phyloP scores from a whole-genome alignment of 2,888 invertebrate genomes.

The Eustalomyia histrio region DNA sequence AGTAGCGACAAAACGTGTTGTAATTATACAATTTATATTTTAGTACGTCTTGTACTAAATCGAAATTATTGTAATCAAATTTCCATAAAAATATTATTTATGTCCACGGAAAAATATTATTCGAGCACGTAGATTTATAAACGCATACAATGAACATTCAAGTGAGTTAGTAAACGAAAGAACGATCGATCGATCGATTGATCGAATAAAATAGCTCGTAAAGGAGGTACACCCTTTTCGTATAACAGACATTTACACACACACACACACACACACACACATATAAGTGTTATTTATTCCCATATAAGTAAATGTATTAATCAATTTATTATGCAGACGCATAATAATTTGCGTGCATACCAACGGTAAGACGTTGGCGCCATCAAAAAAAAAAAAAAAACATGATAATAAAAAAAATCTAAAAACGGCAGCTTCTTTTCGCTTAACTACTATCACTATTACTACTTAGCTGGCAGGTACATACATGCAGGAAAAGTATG shows the following conservation, averaged over 20 bases:
- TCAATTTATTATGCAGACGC: conserved; percentile 68
- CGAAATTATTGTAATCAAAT: conserved; percentile 63
- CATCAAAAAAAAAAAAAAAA: conserved; percentile 57
- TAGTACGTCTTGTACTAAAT: conserved; percentile 50
- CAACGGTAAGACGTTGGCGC: conserved; percentile 67
- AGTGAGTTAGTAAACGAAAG: background rate
- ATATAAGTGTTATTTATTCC: conserved; percentile 55
- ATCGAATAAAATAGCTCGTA: conserved; percentile 48
- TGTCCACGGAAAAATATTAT: conserved; percentile 48
- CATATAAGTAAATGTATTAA: conserved; percentile 63
- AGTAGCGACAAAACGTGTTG: conserved; percentile 64
- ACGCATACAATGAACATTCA: conserved; percentile 14
- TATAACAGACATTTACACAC: conserved; percentile 13
- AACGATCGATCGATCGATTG: conserved; percentile 37
- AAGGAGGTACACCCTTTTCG: conserved; percentile 58
- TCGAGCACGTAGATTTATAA: conserved; percentile 55
- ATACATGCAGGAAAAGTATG: background rate
- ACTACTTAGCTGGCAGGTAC: conserved; percentile 19
- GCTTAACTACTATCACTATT: conserved; percentile 31
- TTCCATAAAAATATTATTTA: conserved; percentile 66
- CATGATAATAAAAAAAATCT: conserved; percentile 37
- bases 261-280: background rate
- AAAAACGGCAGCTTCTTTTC: conserved; percentile 64
- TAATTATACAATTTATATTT: conserved; percentile 53
- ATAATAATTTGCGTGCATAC: conserved; percentile 66